Evolutionary conservation across 2,888 invertebrate genomes (phyloP), one percentile per base, ranked within the genome.

Genomic region (Tuta absoluta): DNA sequence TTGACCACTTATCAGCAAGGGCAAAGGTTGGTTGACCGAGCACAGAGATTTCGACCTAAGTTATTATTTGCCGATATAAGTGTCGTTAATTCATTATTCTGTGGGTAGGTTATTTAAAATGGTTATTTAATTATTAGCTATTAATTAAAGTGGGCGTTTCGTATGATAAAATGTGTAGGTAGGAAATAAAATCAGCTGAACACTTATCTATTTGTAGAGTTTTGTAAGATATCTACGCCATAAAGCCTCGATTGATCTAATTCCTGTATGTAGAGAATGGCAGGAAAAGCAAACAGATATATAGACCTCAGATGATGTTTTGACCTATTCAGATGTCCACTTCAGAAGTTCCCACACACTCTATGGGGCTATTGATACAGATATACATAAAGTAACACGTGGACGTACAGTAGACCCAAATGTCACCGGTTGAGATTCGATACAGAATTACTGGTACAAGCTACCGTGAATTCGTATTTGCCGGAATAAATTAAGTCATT

Each of bases 11-110:
- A 66, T 66, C 66, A 58, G 56, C 41, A 63, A 63, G 66, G 66
- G 63, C 63, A 63, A 66, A 66, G 66, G 66, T 66, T 66, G 66
- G 37, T 24, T 63, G 62, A 62, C 63, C 58, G 57, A 24, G 49
- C 28, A 57, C 60, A 57, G 62, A 62, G 57, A 61, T 49, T 66
- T 66, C 38, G 63, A 63, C 65, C 65, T 63, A 63, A 24, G 45
- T 59, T 63, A 63, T 61, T 51, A 38, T 12, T 51, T 19, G 51
- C 14, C 24, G 51, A 49, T 49, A 49, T 51, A 38, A 59, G 21
- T 33, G 12, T 57, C 19, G 58, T 21, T 59, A 37, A 23, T 23
- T 53, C 14, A 19, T 17, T 48, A 48, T 48, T 19, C 17, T 19
- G 33, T 33, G 33, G 33, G 48, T 62, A 53, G 19, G 38, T 57